Base-by-base conservation (phyloP, 2,888 invertebrate genomes). In the Ferdinandea cuprea region DNA sequence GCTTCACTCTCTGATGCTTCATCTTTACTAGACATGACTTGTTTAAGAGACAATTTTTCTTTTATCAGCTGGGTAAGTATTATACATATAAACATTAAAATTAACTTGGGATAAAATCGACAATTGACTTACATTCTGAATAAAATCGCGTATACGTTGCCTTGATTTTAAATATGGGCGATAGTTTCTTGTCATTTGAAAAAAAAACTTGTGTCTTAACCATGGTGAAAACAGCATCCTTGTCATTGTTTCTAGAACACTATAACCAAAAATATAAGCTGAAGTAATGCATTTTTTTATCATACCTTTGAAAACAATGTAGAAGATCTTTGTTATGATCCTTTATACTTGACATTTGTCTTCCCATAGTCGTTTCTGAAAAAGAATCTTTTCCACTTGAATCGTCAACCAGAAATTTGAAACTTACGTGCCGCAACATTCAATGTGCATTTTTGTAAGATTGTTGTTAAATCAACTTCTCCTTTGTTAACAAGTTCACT, bases 301-400 rank as follows among this genome's bases (percentile, higher is more conserved):
- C 83, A 80, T 86, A 90, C 89, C 87, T 87, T 76, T 89, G 88
- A 72, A 88, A 90, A 17, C 85, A 86, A n/a, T 85, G 73, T n/a
- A 89, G 56, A 2, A 90, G 58, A 13, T 85, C 85, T 13, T 85
- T 85, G n/a, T 83, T 87, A 37, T 63, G 86, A 19, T 76, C 66
- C 8, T 86, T 87, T 1, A 86, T 85, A 28, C 74, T 63, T 4
- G 84, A 71, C 7, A 86, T 86, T 59, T 88, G 87, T 44, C 85
- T 87, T 0, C 90, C 90, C 90, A 90, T 90, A 8, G 90, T 90
- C 0, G 89, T 90, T 84, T 88, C 89, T 89, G 9, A 58, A 28
- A 11, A 19, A 9, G 19, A 8, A 2, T 0, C 5, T 13, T 13
- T 21, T 35, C 7, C 0, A 50, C 4, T 59, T 13, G 0, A 3